Base-by-base conservation (phyloP, 2,797 vertebrate genomes). In the Falco concolor region DNA sequence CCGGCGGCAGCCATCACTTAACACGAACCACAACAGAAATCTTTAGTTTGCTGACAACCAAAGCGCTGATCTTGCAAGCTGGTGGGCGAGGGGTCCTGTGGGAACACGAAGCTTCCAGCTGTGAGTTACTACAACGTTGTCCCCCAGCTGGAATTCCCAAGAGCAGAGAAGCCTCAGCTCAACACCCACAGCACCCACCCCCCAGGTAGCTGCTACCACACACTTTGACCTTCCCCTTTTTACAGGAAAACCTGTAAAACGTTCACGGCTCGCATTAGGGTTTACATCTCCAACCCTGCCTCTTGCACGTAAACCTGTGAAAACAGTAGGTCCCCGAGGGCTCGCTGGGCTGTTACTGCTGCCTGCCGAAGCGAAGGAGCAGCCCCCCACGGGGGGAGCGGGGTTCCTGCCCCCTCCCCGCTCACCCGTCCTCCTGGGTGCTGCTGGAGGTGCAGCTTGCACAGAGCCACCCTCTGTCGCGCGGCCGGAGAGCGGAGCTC, bases 251-350 rank as follows among this genome's bases (percentile, higher is more conserved):
- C 34, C 28, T 17, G 17, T 30, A 40, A 63, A 53, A 49, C 0
- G 3, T 22, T 72, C 5, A 3, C 2, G 5, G 72, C 54, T 84
- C 40, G 5, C n/a, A 3, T 28, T 9, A n/a, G 0, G 3, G 18
- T 28, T 74, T 47, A 13, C 40, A 12, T 42, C 45, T 68, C 54
- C 64, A 42, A 30, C 13, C 44, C 45, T 61, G n/a, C 34, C n/a
- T 57, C n/a, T 53, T 44, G n/a, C 19, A 6, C 3, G 3, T 7
- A 32, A 54, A 17, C 44, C 74, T 28, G 25, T 2, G 22, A 49
- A n/a, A 28, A 17, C 38, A 9, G 63, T 11, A 40, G 32, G 32
- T 65, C 57, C 49, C 49, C 14, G 0, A 1, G 32, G 44, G 2
- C 50, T 20, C 74, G 25, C n/a, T 19, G 53, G 11, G 23, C 42